These are phyloP conservation scores for rat (Rattus norvegicus) DNA, from an alignment of 2,113 vertebrate genomes.

Conservation along the genomic window DNA sequence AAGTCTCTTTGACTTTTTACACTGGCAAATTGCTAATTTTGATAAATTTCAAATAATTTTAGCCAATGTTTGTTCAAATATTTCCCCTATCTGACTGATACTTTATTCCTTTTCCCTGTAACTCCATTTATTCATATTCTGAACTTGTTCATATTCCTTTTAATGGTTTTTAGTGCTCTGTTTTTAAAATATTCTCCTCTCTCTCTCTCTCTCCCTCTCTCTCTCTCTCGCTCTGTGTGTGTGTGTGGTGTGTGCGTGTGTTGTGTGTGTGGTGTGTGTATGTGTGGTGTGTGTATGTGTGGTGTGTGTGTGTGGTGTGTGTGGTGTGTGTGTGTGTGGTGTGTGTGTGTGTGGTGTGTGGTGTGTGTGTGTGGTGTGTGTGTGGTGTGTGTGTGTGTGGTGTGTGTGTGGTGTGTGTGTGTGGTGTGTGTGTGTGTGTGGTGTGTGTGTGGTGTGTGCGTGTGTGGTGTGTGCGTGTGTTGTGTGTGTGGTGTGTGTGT, in stretches of 20 bases:
- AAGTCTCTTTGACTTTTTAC: not conserved
- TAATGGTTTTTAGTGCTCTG: not conserved
- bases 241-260: too few relatives aligned
- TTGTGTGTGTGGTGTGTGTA: not conserved
- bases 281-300: too few relatives aligned
- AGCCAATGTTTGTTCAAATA: conserved; percentile 7
- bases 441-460: not conserved
- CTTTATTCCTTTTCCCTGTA: not conserved
- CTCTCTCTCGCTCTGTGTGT: not conserved
- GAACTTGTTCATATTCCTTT: conserved; percentile 10
- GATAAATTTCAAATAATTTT: conserved; percentile 1
- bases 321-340: not conserved
- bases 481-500: too few relatives aligned
- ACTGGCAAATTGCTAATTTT: not conserved
- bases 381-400: not conserved
- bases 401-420: not conserved
- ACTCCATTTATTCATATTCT: conserved; percentile 13
- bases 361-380: not conserved
- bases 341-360: not conserved
- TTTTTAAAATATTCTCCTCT: not conserved
- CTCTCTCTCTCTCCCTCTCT: not conserved
- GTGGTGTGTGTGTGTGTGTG: not conserved
- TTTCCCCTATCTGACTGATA: not conserved
- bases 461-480: not conserved
- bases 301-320: not conserved